Conservation (phyloP, 1,140 invertebrate species). For the Calliphora vicina region DNA sequence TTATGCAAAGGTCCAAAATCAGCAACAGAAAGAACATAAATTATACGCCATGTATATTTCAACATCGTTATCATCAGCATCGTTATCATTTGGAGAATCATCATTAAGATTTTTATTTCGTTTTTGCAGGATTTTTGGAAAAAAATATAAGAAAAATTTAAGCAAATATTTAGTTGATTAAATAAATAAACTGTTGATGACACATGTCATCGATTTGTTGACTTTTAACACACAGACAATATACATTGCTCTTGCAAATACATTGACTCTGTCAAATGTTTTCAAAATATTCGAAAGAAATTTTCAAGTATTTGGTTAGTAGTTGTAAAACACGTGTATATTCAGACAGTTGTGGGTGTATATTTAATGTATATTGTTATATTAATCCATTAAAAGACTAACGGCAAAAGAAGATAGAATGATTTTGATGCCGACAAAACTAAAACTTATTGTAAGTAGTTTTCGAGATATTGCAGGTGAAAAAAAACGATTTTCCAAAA, state of each 20-base stretch:
- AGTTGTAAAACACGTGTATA: too few relatives aligned
- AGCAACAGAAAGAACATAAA: too few relatives aligned
- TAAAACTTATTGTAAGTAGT: too few relatives aligned
- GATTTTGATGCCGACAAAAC: too few relatives aligned
- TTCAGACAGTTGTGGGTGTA: too few relatives aligned
- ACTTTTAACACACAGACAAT: background rate
- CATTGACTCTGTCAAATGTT: background rate
- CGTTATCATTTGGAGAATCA: background rate
- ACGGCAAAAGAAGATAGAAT: too few relatives aligned
- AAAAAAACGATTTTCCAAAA: too few relatives aligned
- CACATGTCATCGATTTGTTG: constrained; percentile 17
- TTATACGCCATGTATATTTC: background rate
- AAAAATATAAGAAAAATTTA: background rate
- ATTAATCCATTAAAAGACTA: too few relatives aligned
- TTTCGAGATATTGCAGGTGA: too few relatives aligned
- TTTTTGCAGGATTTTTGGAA: too few relatives aligned
- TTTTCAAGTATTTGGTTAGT: background rate
- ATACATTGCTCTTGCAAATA: background rate
- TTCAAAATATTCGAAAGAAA: background rate
- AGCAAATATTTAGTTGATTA: constrained; percentile 15
- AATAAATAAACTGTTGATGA: constrained; percentile 20
- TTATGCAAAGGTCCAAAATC: too few relatives aligned
- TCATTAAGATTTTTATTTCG: background rate
- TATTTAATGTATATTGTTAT: too few relatives aligned
- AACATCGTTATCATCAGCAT: background rate